Conservation (phyloP, 2,797 vertebrate genomes). For the Enteromius mattozi region DNA sequence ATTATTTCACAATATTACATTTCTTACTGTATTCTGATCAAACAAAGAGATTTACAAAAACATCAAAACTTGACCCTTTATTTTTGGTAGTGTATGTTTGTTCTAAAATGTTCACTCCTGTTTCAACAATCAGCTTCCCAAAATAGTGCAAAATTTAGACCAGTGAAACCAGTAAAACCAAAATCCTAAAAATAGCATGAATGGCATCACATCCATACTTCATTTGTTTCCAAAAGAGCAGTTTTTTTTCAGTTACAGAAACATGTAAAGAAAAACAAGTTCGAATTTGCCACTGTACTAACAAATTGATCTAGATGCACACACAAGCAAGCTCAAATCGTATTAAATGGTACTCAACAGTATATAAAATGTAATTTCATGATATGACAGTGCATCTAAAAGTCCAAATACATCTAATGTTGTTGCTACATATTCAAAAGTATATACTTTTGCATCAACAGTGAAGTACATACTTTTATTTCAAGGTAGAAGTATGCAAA, state of each 20-base stretch:
- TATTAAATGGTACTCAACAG: neutral
- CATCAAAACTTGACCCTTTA: neutral
- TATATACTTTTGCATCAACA: neutral
- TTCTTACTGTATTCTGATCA: neutral
- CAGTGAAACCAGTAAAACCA: neutral
- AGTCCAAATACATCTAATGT: neutral
- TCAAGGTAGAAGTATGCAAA: neutral
- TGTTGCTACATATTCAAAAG: neutral
- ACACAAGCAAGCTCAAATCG: neutral
- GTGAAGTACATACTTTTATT: neutral
- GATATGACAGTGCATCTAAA: too few relatives aligned
- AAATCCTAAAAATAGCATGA: conserved; percentile 12
- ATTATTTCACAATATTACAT: too few relatives aligned
- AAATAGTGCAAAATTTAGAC: neutral
- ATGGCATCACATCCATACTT: neutral
- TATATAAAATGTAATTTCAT: neutral
- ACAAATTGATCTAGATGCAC: neutral
- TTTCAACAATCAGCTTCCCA: neutral
- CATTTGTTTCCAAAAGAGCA: neutral
- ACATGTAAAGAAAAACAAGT: neutral
- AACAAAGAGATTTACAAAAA: neutral
- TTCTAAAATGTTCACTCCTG: neutral
- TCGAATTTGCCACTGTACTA: neutral
- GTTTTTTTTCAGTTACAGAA: neutral
- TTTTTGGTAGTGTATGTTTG: neutral